Conservation (phyloP, 2,797 vertebrate species). For the Hydrolagus colliei region DNA sequence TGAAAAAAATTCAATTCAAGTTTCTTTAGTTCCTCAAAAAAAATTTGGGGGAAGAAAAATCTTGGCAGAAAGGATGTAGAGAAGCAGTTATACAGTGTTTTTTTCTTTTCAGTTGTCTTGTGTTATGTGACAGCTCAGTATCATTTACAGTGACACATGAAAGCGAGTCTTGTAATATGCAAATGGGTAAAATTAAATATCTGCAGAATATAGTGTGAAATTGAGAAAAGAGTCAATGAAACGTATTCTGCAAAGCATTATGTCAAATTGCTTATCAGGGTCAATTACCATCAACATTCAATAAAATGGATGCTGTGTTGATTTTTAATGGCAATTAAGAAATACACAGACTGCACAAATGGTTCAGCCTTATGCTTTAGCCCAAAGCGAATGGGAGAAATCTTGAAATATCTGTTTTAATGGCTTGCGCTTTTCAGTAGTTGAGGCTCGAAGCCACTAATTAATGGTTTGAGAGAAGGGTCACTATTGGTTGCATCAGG, state of each 20-base stretch:
- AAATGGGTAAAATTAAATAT: not conserved
- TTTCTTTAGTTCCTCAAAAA: too few relatives aligned
- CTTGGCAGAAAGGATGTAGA: too few relatives aligned
- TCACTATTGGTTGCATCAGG: not conserved
- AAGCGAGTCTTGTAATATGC: not conserved
- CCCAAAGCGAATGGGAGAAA: not conserved
- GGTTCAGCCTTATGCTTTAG: not conserved
- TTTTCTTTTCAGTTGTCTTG: not conserved
- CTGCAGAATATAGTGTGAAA: not conserved
- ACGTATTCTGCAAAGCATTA: not conserved
- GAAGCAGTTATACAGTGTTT: not conserved
- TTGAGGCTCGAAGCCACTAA: conserved; percentile 12
- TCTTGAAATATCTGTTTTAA: not conserved
- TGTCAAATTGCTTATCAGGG: not conserved
- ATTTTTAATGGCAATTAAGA: conserved; percentile 18
- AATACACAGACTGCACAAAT: not conserved
- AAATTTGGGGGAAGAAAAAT: too few relatives aligned
- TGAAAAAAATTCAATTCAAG: too few relatives aligned
- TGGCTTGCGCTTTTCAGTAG: not conserved
- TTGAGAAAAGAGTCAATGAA: conserved; percentile 4
- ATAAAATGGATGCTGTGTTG: not conserved
- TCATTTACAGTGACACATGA: not conserved
- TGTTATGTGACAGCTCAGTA: not conserved
- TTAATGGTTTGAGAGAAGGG: conserved; percentile 1
- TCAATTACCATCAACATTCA: not conserved